Evolutionary conservation across 2,113 vertebrate species (phyloP), one percentile per base, ranked within the genome.

Genomic region (Mola mola): DNA sequence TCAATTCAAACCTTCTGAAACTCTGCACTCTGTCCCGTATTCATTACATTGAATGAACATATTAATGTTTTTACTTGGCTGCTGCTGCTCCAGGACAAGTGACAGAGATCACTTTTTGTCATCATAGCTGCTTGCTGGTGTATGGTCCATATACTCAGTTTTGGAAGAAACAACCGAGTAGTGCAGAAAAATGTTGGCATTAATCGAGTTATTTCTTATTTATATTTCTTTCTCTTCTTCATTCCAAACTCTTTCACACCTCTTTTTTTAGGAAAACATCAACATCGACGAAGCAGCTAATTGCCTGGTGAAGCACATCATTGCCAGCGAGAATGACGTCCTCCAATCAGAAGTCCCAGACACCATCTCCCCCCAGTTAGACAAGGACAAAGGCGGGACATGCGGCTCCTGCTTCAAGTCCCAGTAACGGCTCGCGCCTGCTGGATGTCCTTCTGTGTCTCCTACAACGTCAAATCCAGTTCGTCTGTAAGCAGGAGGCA

Each of bases 251-350:
- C 20, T 22, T 12, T 31, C 12, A 29, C 15, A 10, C 5, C 13
- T 13, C 6, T 24, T 4, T 26, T 42, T 37, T 51, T 52, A 99
- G 97, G 96, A 99, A 81, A 97, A 99, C 50, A 93, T 98, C 85
- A 99, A 98, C 89, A 96, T 99, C 17, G 94, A 96, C 0, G 96
- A 98, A 90, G 97, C 96, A 19, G 95, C 96, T 34, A 94, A 93
- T 86, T 98, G 95, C 86, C 83, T 99, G 85, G 96, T 98, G 90
- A 98, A 96, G 73, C 96, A 98, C 81, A 99, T 99, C 71, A 96
- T 99, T 26, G 93, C 95, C 42, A 98, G 89, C 2, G 96, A 98
- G 85, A 95, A 94, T 17, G 95, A 97, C 80, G 90, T 96, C 74
- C 87, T 94, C 81, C 94, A 94, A 58, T 90, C 94, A 4, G 78